Evolutionary conservation across 2,888 invertebrate species (phyloP), one percentile per base, ranked within the genome.

Genomic region (Timema cristinae): DNA sequence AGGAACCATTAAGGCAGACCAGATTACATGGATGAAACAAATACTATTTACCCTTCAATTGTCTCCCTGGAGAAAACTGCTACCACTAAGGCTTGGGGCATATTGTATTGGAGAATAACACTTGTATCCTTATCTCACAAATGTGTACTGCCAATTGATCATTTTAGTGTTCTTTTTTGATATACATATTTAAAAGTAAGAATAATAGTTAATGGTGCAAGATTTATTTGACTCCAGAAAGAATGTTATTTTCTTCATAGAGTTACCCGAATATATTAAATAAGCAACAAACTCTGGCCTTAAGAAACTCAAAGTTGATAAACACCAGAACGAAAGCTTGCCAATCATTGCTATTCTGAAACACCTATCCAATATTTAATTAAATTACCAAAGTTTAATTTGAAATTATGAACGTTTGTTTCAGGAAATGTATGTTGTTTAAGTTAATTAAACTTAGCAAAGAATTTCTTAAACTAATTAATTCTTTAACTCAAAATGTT

Each of bases 11-110:
- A 7, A 63, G 63, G 63, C 63, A 63, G 47, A 16, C 48, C 63
- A 63, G 63, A 15, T 15, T 16, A 63, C 16, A 15, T 63, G 16
- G 63, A 47, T 5, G 4, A 63, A 63, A 47, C 32, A 16, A 6
- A 13, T 11, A 47, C 32, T 32, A 47, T 5, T 11, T 15, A 8
- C 9, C 7, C n/a, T 47, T n/a, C 9, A 63, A 63, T 7, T 47
- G 63, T 63, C 10, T 13, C 11, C 63, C 63, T 63, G 63, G 32
- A 63, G 16, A 63, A 11, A 13, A 63, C 16, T 63, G 63, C 63
- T 8, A 15, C 6, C 63, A 63, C 63, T 63, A 63, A 5, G 63
- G 16, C 10, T 63, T 16, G 63, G 63, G 32, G 48, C 32, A 16
- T 7, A 63, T 63, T 13, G 32, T 13, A 16, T 13, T 63, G 16